Conservation (phyloP, 2,113 vertebrate genomes). For the Seriola dumerili region DNA sequence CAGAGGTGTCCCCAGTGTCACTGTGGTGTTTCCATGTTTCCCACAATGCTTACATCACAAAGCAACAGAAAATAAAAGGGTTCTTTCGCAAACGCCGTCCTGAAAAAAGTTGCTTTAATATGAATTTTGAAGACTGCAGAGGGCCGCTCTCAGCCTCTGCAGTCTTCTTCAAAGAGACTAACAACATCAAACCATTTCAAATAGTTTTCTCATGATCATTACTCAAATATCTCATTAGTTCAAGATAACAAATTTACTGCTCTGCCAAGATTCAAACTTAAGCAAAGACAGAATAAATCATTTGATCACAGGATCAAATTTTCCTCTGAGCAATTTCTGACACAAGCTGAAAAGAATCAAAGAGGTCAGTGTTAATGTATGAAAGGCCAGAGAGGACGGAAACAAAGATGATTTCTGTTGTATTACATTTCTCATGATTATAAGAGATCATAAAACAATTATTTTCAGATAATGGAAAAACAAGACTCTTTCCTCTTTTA, state of each 20-base stretch:
- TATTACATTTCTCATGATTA: no score
- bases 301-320: slow-evolving; percentile 22
- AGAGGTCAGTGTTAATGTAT: neutral
- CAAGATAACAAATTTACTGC: neutral
- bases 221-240: slow-evolving; percentile 4
- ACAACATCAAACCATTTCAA: neutral
- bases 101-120: neutral
- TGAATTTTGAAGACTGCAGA: neutral
- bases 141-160: no score
- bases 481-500: no score
- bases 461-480: no score
- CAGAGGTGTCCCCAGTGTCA: slow-evolving; percentile 40
- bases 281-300: neutral
- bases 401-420: no score
- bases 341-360: slow-evolving; percentile 4
- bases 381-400: neutral
- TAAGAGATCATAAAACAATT: no score
- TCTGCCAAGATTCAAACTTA: slow-evolving; percentile 1
- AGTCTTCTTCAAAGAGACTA: neutral
- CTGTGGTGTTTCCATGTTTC: slow-evolving; percentile 11
- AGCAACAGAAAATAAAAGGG: neutral
- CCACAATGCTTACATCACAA: neutral
- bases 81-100: neutral
- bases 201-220: neutral
- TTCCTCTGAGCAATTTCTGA: neutral